Evolutionary conservation across 2,113 vertebrate genomes (phyloP).

Genomic region (Tetrao urogallus): DNA sequence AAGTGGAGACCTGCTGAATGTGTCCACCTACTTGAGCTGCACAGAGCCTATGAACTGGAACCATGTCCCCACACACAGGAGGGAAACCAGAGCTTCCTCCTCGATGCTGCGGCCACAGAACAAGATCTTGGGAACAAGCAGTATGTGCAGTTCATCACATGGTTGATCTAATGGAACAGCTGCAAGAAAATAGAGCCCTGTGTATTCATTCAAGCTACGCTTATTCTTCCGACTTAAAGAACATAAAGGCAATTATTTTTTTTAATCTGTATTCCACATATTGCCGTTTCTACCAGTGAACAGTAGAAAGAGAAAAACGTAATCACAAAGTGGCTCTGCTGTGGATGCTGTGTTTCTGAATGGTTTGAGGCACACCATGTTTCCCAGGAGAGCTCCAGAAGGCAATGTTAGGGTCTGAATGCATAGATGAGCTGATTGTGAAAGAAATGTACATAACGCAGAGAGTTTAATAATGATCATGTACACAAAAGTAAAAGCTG

Average conservation of each 20-base stretch:
- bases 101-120: accelerated
- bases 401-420: not conserved
- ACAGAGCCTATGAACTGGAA: not conserved
- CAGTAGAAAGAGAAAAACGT: conserved; percentile 32
- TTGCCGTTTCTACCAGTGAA: conserved; percentile 32
- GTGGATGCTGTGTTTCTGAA: conserved; percentile 49
- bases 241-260: conserved; percentile 40
- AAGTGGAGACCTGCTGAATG: accelerated
- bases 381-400: conserved; percentile 8
- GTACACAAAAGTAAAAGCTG: conserved; percentile 59
- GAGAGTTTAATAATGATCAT: conserved; percentile 35
- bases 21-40: not conserved
- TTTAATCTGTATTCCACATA: conserved; percentile 51
- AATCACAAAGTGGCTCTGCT: conserved; percentile 9
- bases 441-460: conserved; percentile 24
- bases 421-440: conserved; percentile 19
- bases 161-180: not conserved
- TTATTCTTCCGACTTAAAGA: conserved; percentile 51
- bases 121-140: not conserved
- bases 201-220: not conserved
- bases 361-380: conserved; percentile 30
- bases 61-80: accelerated
- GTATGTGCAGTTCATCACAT: not conserved
- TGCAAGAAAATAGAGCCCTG: not conserved
- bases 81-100: accelerated